A percentile compares a stretch with the other conserved stretches of the same genome.
Conservation (phyloP, 2,113 vertebrate genomes). For the Nothoprocta perdicaria region DNA sequence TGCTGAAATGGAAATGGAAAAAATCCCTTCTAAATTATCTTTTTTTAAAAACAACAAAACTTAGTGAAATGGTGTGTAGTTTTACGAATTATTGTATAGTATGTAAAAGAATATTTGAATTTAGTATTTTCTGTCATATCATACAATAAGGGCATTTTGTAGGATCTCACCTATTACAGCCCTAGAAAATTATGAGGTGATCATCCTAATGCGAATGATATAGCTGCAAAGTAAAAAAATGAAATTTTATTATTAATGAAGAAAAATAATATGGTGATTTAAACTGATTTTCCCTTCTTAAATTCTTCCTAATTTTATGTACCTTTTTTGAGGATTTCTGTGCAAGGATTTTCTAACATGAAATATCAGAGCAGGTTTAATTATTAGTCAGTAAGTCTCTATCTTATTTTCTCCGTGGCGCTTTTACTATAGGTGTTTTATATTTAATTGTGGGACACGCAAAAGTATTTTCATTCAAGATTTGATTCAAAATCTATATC, state of each 20-base stretch:
- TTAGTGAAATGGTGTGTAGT: background rate
- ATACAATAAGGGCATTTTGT: background rate
- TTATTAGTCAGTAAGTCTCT: slow-evolving; percentile 23
- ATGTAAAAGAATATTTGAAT: background rate
- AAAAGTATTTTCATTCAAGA: background rate
- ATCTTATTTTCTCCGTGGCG: slow-evolving; percentile 31
- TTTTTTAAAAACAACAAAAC: background rate
- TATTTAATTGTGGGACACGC: background rate
- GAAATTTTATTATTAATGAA: background rate
- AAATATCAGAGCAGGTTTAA: slow-evolving; percentile 17
- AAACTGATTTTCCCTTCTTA: background rate
- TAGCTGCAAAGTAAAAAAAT: background rate
- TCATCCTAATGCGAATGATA: background rate
- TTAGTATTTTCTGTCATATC: background rate
- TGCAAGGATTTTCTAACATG: slow-evolving; percentile 48
- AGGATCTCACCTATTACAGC: background rate
- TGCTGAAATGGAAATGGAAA: background rate
- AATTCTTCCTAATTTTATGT: slow-evolving; percentile 49
- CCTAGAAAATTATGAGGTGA: background rate
- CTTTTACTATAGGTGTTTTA: slow-evolving; percentile 62
- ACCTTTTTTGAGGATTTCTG: slow-evolving; percentile 52
- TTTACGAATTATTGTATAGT: background rate
- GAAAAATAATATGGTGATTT: background rate
- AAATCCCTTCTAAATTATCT: background rate
- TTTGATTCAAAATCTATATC: background rate